These are phyloP conservation scores for Xyrauchen texanus DNA, from an alignment of 2,113 vertebrate species.

Conservation along the genomic window DNA sequence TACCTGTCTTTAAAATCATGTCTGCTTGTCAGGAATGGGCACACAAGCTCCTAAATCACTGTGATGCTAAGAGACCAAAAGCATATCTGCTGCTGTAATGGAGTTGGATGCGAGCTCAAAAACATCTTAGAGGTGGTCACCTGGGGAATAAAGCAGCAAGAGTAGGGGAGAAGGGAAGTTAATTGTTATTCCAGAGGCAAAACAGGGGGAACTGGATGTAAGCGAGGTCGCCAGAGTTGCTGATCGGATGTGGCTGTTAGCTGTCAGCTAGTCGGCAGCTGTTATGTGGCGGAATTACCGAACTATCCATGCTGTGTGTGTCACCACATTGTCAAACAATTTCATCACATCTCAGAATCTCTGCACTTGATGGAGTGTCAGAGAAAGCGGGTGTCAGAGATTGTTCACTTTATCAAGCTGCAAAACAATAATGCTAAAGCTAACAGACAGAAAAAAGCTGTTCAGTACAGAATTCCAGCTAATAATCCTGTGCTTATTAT, in stretches of 20 bases:
- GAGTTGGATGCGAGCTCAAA: not conserved
- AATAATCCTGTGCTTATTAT: too few relatives aligned
- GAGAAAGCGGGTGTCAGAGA: conserved; percentile 41
- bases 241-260: conserved; percentile 7
- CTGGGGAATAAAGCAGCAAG: conserved; percentile 19
- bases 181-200: conserved; percentile 19
- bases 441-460: too few relatives aligned
- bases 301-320: conserved; percentile 56
- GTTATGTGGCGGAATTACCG: conserved; percentile 48
- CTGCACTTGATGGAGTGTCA: conserved; percentile 10
- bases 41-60: not conserved
- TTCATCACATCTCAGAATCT: conserved; percentile 56
- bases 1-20: conserved; percentile 31
- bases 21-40: conserved; percentile 31
- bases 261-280: conserved; percentile 24
- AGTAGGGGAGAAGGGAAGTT: not conserved
- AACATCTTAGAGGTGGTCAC: conserved; percentile 13
- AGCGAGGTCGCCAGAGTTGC: not conserved
- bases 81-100: conserved; percentile 25
- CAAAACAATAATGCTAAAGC: too few relatives aligned
- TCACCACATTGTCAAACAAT: conserved; percentile 54
- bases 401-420: conserved; percentile 25
- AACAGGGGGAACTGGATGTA: not conserved
- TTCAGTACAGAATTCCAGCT: too few relatives aligned
- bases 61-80: not conserved